Evolutionary conservation across 2,113 vertebrate genomes (phyloP).

Genomic region (Platysternon megacephalum): DNA sequence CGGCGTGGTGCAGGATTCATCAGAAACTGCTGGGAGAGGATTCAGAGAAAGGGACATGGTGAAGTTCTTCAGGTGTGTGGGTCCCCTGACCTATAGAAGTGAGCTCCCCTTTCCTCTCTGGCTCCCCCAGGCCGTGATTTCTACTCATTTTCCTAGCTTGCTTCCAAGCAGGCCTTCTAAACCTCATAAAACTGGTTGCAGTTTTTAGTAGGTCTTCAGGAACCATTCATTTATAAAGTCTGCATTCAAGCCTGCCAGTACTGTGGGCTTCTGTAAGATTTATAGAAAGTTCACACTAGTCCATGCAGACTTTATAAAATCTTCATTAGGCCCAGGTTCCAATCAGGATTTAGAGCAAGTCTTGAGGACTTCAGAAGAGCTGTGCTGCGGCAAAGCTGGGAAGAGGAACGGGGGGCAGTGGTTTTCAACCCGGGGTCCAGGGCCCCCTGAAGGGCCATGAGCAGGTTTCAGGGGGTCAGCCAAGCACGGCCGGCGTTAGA

Average conservation of each 20-base stretch:
- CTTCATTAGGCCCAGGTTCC: not conserved
- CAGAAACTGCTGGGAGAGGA: not conserved
- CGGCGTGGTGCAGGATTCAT: not conserved
- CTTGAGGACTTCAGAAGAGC: not conserved
- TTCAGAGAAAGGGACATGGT: not conserved
- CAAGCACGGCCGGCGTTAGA: too few relatives aligned
- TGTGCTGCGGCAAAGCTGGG: not conserved
- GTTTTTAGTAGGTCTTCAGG: not conserved
- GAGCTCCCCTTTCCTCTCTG: not conserved
- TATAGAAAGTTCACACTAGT: not conserved
- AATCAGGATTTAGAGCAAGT: not conserved
- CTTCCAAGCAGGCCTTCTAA: not conserved
- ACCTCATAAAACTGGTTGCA: not conserved
- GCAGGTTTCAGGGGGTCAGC: too few relatives aligned
- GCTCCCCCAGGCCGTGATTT: not conserved
- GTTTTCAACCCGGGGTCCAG: too few relatives aligned
- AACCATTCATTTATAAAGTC: not conserved
- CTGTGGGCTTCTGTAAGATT: not conserved
- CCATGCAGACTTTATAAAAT: not conserved
- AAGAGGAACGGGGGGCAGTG: not conserved
- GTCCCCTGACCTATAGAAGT: not conserved
- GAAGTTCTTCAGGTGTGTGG: not conserved
- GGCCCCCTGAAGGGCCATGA: too few relatives aligned
- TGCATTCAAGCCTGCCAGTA: not conserved
- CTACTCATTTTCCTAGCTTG: not conserved